These are phyloP conservation scores for Drosophila asahinai DNA, from an alignment of 1,140 invertebrate species.

Conservation along the genomic window DNA sequence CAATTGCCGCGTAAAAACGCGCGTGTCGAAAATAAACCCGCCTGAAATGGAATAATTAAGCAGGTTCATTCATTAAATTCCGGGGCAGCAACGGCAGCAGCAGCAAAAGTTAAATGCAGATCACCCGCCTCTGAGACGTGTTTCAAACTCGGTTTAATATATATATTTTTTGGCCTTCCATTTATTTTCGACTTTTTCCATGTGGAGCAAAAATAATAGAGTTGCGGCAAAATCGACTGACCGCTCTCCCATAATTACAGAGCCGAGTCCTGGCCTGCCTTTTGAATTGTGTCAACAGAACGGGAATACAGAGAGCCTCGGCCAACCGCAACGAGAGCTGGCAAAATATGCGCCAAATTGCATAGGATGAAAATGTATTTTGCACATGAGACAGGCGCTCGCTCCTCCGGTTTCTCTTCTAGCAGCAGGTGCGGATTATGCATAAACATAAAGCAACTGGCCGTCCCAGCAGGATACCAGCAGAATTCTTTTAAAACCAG, in stretches of 20 bases:
- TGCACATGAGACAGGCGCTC: constrained; percentile 42
- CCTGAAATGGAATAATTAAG: constrained; percentile 79
- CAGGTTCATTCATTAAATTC: constrained; percentile 78
- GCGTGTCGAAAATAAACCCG: constrained; percentile 80
- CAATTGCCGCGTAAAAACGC: constrained; percentile 80
- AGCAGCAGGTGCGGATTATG: constrained; percentile 62
- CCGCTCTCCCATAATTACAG: constrained; percentile 40
- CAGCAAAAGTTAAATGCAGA: constrained; percentile 69
- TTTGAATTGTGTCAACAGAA: constrained; percentile 37
- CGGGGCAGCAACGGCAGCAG: constrained; percentile 1
- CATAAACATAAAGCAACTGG: constrained; percentile 53
- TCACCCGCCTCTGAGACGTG: constrained; percentile 15
- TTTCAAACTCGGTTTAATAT: constrained; percentile 28
- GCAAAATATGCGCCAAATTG: constrained; percentile 49
- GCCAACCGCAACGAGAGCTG: constrained; percentile 10
- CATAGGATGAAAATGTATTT: constrained; percentile 52
- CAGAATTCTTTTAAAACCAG: constrained; percentile 22
- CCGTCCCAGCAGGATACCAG: constrained; percentile 28
- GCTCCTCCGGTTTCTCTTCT: constrained; percentile 7
- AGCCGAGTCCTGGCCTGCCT: constrained; percentile 7
- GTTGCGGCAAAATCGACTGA: constrained; percentile 40
- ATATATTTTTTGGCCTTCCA: constrained; percentile 19
- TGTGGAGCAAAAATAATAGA: constrained; percentile 56
- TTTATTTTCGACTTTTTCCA: constrained; percentile 30
- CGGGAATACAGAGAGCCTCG: constrained; percentile 1